Conservation (phyloP, 2,113 vertebrate genomes). For the Sturnus vulgaris region DNA sequence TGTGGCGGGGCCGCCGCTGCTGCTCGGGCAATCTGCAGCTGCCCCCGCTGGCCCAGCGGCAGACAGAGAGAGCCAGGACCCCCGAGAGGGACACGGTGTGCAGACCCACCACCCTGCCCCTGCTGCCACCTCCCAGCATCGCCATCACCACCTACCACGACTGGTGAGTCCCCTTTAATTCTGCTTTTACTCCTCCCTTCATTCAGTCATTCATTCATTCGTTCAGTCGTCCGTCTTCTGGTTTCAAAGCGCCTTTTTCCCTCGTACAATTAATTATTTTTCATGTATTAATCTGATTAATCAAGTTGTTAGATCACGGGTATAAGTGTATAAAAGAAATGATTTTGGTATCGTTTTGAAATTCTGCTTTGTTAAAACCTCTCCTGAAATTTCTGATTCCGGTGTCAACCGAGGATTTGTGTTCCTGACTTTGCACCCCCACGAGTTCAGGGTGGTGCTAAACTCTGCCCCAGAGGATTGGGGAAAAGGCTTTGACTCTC, state of each 20-base stretch:
- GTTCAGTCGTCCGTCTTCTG: too few relatives aligned
- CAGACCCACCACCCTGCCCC: slow-evolving; percentile 84
- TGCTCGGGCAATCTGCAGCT: slow-evolving; percentile 90
- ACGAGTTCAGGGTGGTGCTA: background rate
- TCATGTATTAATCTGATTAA: rapidly evolving
- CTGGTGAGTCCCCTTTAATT: slow-evolving; percentile 13
- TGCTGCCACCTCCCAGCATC: slow-evolving; percentile 84
- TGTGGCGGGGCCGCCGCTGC: slow-evolving; percentile 84
- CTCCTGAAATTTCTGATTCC: rapidly evolving
- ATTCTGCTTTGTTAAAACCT: background rate
- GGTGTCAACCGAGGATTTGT: rapidly evolving
- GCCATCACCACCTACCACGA: slow-evolving; percentile 89
- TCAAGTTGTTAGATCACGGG: rapidly evolving
- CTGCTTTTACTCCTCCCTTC: too few relatives aligned
- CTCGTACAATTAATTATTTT: rapidly evolving
- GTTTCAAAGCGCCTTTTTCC: rapidly evolving
- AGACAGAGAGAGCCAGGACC: slow-evolving; percentile 77
- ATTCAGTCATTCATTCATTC: too few relatives aligned
- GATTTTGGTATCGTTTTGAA: rapidly evolving
- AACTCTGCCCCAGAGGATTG: background rate
- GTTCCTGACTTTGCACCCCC: background rate
- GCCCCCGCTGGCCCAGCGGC: slow-evolving; percentile 88
- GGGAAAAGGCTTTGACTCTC: background rate
- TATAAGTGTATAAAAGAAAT: background rate
- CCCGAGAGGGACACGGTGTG: slow-evolving; percentile 81